Evolutionary conservation across 2,797 vertebrate genomes (phyloP).

Genomic region (Stomatorhinus walkeri): DNA sequence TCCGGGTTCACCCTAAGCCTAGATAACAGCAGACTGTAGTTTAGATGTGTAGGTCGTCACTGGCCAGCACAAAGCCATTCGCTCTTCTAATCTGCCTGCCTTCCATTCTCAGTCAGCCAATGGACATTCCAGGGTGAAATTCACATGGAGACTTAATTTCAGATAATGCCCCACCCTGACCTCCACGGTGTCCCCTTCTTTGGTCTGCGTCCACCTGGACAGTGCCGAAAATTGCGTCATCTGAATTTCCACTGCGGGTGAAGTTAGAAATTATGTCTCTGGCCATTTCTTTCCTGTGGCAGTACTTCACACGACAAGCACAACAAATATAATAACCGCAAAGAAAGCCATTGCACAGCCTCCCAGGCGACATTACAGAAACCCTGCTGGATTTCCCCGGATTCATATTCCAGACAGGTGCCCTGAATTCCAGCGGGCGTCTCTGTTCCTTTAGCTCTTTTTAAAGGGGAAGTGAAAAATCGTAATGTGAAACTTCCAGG

Average conservation of each 20-base stretch:
- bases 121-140: not conserved
- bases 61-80: constrained; percentile 1
- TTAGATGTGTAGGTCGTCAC: constrained; percentile 9
- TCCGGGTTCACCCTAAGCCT: constrained; percentile 29
- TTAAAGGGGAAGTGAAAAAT: not conserved
- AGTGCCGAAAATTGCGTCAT: constrained; percentile 46
- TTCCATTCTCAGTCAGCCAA: not conserved
- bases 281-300: constrained; percentile 49
- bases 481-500: not conserved
- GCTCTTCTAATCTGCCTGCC: constrained; percentile 22
- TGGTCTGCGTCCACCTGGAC: constrained; percentile 40
- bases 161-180: constrained; percentile 47
- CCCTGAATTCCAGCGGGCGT: constrained; percentile 25
- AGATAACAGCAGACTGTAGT: constrained; percentile 24
- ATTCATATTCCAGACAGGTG: constrained; percentile 36
- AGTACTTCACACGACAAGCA: constrained; percentile 50
- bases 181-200: constrained; percentile 51
- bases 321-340: not conserved
- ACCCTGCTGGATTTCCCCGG: not conserved
- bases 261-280: constrained; percentile 61
- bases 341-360: not conserved
- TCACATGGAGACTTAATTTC: constrained; percentile 31
- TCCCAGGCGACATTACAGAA: not conserved
- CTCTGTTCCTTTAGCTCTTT: constrained; percentile 12
- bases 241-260: constrained; percentile 54